These are phyloP conservation scores for Motacilla tschutschensis DNA, from an alignment of 2,113 vertebrate genomes.

Conservation along the genomic window DNA sequence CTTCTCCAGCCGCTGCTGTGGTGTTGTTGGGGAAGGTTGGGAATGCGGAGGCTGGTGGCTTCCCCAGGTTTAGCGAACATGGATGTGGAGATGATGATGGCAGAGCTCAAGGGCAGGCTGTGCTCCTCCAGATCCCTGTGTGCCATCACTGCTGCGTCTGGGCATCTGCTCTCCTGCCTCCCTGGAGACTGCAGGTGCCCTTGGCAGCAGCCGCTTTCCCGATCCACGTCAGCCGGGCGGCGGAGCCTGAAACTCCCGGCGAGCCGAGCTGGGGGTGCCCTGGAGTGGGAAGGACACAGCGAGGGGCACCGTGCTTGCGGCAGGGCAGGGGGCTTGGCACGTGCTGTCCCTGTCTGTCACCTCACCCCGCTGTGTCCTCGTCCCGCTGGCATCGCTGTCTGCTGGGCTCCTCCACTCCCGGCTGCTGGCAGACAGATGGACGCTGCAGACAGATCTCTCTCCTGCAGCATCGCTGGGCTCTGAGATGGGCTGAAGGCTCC, in stretches of 20 bases:
- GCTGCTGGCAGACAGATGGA: background rate
- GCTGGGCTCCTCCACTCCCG: background rate
- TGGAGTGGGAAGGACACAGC: accelerated
- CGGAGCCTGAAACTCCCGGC: background rate
- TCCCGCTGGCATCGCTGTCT: accelerated
- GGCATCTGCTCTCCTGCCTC: background rate
- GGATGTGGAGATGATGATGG: background rate
- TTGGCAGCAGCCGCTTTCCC: background rate
- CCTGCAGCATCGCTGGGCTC: background rate
- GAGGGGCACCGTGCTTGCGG: accelerated
- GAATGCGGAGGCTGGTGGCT: background rate
- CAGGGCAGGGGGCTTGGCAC: background rate
- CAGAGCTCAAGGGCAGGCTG: background rate
- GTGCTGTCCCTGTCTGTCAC: background rate
- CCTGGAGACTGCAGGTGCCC: background rate
- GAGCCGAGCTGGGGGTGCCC: background rate
- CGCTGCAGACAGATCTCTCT: background rate
- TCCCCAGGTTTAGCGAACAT: accelerated
- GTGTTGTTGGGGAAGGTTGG: background rate
- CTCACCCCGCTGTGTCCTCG: accelerated
- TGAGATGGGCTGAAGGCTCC: background rate
- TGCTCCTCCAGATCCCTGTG: background rate
- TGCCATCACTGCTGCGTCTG: background rate
- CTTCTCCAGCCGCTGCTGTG: background rate
- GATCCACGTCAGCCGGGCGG: background rate